Base-by-base conservation (phyloP, 1,140 invertebrate species). In the Reticulitermes speratus region DNA sequence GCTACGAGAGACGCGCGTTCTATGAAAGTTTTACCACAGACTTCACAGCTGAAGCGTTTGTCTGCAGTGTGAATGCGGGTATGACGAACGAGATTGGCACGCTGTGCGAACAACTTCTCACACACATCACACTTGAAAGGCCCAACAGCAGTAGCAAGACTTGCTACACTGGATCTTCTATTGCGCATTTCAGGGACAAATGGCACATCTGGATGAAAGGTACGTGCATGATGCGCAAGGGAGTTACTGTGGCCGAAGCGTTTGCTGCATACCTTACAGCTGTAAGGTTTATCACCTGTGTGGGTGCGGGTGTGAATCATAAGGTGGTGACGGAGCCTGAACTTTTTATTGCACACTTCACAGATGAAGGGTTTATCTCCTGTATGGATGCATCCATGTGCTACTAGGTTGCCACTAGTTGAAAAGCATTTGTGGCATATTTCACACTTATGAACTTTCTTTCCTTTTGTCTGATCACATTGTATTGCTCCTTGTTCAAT, bases 231-330 rank as follows among this genome's bases (percentile, higher is more conserved):
- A 9, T 16, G 48, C 3, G 16, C 48, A 48, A 48, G 48, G 48
- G 48, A 48, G 48, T 48, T 48, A 48, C 16, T 48, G 48, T 48
- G 48, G 9, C 48, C 45, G 2, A 93, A 92, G 59, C 89, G 90
- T 88, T 93, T 93, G 21, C 89, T 90, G 88, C 93, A 93, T 32
- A 90, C 88, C 82, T 91, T 89, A 87, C 92, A 93, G 82, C 90
- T 92, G 89, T 91, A 94, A 85, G 92, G 94, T 90, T 92, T 93
- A 85, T 94, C 93, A 0, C 93, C 93, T 2, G 93, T 65, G 19
- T 65, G 59, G 3, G 59, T 65, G 8, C 59, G 59, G 21, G 21
- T 65, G 21, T 65, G 59, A 19, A 25, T 25, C 8, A 23, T 7
- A 21, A 65, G 59, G 21, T 65, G 59, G 21, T 21, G 21, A 8